Base-by-base conservation (phyloP, 2,888 invertebrate genomes). In the Papilio gigon region DNA sequence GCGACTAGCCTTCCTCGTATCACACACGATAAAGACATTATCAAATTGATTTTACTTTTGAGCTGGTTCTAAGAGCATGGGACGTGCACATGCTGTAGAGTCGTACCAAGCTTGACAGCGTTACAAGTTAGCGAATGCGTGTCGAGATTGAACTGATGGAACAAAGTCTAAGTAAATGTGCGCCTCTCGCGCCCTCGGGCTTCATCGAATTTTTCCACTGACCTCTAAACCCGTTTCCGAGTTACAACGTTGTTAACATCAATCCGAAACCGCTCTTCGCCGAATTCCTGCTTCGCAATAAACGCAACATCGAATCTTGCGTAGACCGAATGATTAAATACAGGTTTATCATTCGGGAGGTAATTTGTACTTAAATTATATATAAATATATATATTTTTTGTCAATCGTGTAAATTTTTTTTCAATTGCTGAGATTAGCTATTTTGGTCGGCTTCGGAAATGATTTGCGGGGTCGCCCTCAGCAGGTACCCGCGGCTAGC, bases 1-100 rank as follows among this genome's bases (percentile, higher is more conserved):
- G 89, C 82, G 81, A 35, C 75, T 80, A 78, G 80, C 86, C 90
- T 89, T 89, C 90, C 89, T 88, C 87, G 87, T 86, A 84, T 44
- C 62, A 30, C 63, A 47, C 87, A 74, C 76, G 73, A 64, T 50
- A 30, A 20, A 37, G 22, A 37, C 72, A 35, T 27, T 12, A n/a
- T 12, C 14, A 17, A 67, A 70, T 71, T 74, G 71, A 71, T 59
- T 22, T 59, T n/a, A n/a, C 9, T 37, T 37, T 59, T 37, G 14
- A 59, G 14, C 33, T 12, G 22, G n/a, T n/a, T n/a, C 53, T 27
- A 30, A 53, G 27, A n/a, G 11, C 53, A 53, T 8, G 27, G 1
- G n/a, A 44, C 22, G 8, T 11, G 11, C 8, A 2, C 4, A 44
- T 20, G 11, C 11, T 5, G 22, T 11, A 11, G 22, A 22, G 11